Base-by-base conservation (phyloP, 1,140 invertebrate species). In the Planococcus citri region DNA sequence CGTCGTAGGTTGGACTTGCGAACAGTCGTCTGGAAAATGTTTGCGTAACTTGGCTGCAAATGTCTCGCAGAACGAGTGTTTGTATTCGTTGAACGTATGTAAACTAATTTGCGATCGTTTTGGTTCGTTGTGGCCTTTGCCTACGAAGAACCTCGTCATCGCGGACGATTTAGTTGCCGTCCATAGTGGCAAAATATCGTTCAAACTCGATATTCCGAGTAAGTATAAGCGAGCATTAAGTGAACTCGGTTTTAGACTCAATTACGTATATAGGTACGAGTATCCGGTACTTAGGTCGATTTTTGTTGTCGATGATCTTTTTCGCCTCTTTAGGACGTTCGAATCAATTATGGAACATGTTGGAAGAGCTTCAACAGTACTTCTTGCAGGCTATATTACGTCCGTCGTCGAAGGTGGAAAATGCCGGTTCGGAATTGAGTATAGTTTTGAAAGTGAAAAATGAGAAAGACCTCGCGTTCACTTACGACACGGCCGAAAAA, bases 61-160 rank as follows among this genome's bases (percentile, higher is more conserved):
- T 25, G 24, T 14, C 24, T 24, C 60, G 22, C 12, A 14, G 17
- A 25, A 24, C 20, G 60, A 64, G 10, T 64, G 60, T 64, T 64
- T 64, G 22, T 17, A 17, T 24, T 78, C 77, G 27, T 27, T 80
- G 6, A 75, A 76, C 8, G 76, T 78, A 27, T 91, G 88, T 73
- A 79, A 86, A 24, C 78, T 88, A 0, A 82, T 84, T 0, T 90
- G 88, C 76, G 86, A 86, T 1, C 77, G 80, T 38, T 83, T 82
- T 73, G 85, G 86, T 0, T 80, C 83, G 1, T 79, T 90, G n/a
- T 91, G 88, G 88, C 88, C 88, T 0, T 77, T 82, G 73, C 88
- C 88, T 1, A 86, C 85, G 0, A 81, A 77, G 1, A 76, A 75
- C 0, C 80, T 77, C 10, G 75, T 27, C 12, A 72, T 85, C 0